A percentile compares a stretch with the other conserved stretches of the same genome.
Conservation (phyloP, 2,113 vertebrate species). For the Sturnus vulgaris region DNA sequence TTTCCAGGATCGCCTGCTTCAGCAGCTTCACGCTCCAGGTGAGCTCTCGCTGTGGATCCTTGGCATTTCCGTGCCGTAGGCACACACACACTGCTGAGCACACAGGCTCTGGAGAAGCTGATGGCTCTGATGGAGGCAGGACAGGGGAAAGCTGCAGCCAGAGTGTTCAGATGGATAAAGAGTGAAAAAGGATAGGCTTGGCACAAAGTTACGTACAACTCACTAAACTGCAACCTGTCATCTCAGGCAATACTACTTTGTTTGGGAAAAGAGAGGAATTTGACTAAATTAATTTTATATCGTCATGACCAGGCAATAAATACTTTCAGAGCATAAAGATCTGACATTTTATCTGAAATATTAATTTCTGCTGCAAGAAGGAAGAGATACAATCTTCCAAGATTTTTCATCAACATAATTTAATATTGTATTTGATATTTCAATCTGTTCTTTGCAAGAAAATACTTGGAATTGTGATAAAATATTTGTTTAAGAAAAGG, state of each 20-base stretch:
- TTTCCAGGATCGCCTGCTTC: not conserved
- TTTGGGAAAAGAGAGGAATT: not conserved
- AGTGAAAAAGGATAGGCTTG: not conserved
- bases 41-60: not conserved
- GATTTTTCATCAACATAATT: not conserved
- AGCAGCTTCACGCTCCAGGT: rapidly evolving
- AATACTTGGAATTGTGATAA: not conserved
- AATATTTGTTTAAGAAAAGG: not conserved
- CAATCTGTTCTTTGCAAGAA: not conserved
- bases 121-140: not conserved
- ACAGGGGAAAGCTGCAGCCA: not conserved
- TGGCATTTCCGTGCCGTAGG: rapidly evolving
- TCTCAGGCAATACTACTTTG: not conserved
- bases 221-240: not conserved
- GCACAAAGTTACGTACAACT: not conserved
- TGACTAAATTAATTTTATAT: not conserved
- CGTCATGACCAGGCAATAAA: not conserved
- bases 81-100: not conserved
- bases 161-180: not conserved
- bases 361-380: not conserved
- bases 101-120: not conserved
- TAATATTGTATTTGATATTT: not conserved
- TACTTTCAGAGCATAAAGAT: not conserved
- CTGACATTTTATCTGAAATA: not conserved
- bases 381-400: not conserved